Percentiles rank a stretch among this genome's conserved stretches.
Evolutionary conservation across 2,888 invertebrate genomes (phyloP).

Genomic region (Tetragnatha montana): DNA sequence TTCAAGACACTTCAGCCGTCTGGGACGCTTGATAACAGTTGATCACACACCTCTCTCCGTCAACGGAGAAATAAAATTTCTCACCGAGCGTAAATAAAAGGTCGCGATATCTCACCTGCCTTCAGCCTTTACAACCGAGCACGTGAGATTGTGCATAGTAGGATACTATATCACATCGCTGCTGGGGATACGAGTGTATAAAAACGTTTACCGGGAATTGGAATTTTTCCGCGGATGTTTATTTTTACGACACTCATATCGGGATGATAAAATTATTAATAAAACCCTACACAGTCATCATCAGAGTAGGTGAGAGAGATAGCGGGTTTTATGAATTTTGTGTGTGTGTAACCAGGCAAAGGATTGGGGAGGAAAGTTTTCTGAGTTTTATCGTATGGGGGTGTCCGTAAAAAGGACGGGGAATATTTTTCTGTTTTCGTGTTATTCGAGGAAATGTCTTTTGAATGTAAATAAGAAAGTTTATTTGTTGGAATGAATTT

Average conservation of each 20-base stretch:
- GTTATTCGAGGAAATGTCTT: no score
- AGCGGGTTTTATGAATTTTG: background rate
- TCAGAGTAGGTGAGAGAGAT: background rate
- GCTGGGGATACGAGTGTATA: background rate
- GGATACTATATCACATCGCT: background rate
- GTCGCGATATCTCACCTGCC: conserved; percentile 12
- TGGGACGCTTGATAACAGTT: background rate
- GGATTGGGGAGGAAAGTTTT: no score
- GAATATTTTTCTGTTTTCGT: no score
- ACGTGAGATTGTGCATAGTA: background rate
- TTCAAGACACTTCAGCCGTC: background rate
- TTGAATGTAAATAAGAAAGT: no score
- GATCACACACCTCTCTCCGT: conserved; percentile 5
- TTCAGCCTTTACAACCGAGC: background rate
- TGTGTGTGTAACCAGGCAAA: no score
- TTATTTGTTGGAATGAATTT: no score
- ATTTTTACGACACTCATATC: background rate
- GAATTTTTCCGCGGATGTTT: background rate
- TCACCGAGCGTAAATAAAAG: background rate
- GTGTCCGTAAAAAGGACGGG: no score
- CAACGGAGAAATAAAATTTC: conserved; percentile 31
- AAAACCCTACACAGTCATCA: background rate
- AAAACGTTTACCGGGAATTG: background rate
- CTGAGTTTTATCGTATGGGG: no score
- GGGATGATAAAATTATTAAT: background rate